phyloP scores from a whole-genome alignment of 2,113 vertebrate species.

The Sphyrna mokarran region DNA sequence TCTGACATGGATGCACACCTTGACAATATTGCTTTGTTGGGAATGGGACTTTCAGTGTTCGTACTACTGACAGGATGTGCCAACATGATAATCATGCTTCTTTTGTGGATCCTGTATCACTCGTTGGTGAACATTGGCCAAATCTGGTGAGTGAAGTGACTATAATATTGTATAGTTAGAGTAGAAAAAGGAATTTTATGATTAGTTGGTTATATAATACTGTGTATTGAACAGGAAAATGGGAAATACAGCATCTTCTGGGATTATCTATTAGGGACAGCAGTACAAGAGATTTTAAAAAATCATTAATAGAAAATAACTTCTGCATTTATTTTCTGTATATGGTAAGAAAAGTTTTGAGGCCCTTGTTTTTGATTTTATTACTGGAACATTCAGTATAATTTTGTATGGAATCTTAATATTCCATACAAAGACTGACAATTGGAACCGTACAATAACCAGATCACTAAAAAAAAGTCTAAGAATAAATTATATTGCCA shows the following conservation, averaged over 20 bases:
- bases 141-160: constrained; percentile 65
- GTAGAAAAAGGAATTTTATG: not conserved
- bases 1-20: constrained; percentile 72
- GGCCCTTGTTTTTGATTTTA: not conserved
- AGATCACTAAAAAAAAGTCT: no score
- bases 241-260: not conserved
- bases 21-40: constrained; percentile 66
- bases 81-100: constrained; percentile 81
- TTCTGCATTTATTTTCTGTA: no score
- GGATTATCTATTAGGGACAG: not conserved
- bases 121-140: constrained; percentile 86
- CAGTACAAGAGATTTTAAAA: not conserved
- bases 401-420: not conserved
- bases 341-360: no score
- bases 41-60: constrained; percentile 66
- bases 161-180: not conserved
- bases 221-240: not conserved
- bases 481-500: no score
- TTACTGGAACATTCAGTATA: not conserved
- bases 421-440: not conserved
- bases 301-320: not conserved
- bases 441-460: no score
- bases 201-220: not conserved
- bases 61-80: constrained; percentile 72
- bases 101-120: constrained; percentile 82